These are phyloP conservation scores for Lissonota sp. DNA, from an alignment of 2,888 invertebrate genomes.

Conservation along the genomic window DNA sequence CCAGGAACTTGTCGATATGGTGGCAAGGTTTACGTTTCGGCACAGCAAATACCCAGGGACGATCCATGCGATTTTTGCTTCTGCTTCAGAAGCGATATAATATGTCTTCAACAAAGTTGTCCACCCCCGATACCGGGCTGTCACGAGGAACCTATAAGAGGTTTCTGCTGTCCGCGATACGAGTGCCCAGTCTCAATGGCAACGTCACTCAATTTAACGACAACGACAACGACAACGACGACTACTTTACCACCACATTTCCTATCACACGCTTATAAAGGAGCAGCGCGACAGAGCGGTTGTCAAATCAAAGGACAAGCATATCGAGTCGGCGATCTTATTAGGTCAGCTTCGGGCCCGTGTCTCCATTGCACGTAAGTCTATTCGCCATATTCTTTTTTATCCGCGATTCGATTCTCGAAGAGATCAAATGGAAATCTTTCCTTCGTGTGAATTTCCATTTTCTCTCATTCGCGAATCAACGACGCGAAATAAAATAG, in stretches of 20 bases:
- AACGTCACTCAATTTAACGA: conserved; percentile 91
- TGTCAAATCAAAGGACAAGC: conserved; percentile 94
- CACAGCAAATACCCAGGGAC: conserved; percentile 96
- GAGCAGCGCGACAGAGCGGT: conserved; percentile 90
- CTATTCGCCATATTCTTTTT: conserved; percentile 9
- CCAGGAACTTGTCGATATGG: conserved; percentile 96
- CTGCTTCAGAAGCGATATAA: conserved; percentile 98
- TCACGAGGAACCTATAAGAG: conserved; percentile 95
- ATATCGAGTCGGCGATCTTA: conserved; percentile 93
- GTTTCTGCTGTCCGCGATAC: conserved; percentile 97
- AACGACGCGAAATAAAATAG: too few relatives aligned
- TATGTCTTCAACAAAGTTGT: conserved; percentile 97
- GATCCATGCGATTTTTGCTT: conserved; percentile 98
- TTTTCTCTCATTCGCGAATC: too few relatives aligned
- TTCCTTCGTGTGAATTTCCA: too few relatives aligned
- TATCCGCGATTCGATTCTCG: neutral
- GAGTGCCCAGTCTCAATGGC: conserved; percentile 97
- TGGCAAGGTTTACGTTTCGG: conserved; percentile 96
- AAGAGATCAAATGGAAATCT: too few relatives aligned
- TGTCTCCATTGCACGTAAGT: conserved; percentile 98
- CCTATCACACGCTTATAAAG: conserved; percentile 91
- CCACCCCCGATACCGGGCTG: conserved; percentile 97
- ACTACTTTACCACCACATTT: conserved; percentile 94
- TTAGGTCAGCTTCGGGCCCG: conserved; percentile 94
- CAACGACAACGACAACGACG: conserved; percentile 94